Conservation (phyloP, 2,888 invertebrate genomes). For the Cerastis rubricosa region DNA sequence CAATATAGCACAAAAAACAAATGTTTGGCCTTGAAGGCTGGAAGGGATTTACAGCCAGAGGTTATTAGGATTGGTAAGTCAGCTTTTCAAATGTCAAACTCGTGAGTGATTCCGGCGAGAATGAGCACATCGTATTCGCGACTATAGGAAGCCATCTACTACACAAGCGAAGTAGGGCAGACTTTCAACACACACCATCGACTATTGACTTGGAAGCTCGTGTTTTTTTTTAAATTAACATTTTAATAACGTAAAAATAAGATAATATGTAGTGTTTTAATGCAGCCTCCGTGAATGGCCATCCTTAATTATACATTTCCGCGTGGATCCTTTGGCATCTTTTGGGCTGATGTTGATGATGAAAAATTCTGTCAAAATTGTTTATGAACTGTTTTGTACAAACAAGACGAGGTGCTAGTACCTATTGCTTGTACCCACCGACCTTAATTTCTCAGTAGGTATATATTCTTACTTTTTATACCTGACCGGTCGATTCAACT, state of each 20-base stretch:
- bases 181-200: constrained; percentile 2
- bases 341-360: neutral
- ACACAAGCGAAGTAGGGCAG: constrained; percentile 4
- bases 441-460: neutral
- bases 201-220: neutral
- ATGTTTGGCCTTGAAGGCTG: neutral
- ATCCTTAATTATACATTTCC: neutral
- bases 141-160: constrained; percentile 34
- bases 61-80: constrained; percentile 18
- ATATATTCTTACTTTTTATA: neutral
- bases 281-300: neutral
- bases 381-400: neutral
- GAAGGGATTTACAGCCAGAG: constrained; percentile 9
- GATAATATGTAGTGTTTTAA: neutral
- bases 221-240: neutral
- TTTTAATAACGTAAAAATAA: neutral
- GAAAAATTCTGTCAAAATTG: neutral
- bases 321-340: neutral
- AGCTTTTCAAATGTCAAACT: constrained; percentile 47
- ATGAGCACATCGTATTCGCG: constrained; percentile 53
- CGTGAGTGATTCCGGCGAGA: constrained; percentile 57
- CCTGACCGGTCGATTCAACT: neutral
- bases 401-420: neutral
- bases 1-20: neutral
- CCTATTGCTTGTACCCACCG: neutral